Evolutionary conservation across 1,140 invertebrate genomes (phyloP).

Genomic region (Holotrichia oblita): DNA sequence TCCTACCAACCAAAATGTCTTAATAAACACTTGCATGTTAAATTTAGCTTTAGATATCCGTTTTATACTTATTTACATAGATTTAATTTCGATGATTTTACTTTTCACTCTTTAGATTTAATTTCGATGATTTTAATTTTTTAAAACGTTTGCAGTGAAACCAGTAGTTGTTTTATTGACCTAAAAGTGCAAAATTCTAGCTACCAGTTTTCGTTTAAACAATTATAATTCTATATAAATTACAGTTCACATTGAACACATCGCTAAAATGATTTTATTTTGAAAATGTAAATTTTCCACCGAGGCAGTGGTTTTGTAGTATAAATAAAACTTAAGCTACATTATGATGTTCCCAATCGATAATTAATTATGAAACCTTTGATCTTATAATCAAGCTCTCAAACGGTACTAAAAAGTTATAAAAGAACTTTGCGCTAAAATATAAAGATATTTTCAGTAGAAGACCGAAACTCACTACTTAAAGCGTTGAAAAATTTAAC

Average conservation of each 20-base stretch:
- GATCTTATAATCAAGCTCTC: neutral
- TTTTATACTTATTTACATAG: too few species aligned
- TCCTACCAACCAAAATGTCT: too few species aligned
- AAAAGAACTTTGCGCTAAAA: too few species aligned
- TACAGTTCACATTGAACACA: neutral
- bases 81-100: too few species aligned
- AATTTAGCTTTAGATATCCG: too few species aligned
- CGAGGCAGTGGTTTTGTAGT: neutral
- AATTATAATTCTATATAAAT: neutral
- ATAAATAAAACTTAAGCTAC: neutral
- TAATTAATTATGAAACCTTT: neutral
- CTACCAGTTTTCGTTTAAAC: too few species aligned
- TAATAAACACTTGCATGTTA: too few species aligned
- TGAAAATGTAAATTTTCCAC: neutral
- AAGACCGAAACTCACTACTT: neutral
- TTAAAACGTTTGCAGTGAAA: too few species aligned
- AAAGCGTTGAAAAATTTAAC: constrained; percentile 9
- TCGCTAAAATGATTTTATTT: neutral
- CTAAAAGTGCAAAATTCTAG: too few species aligned
- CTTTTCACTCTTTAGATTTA: too few species aligned
- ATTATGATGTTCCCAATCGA: neutral
- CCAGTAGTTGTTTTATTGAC: too few species aligned
- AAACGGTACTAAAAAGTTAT: neutral
- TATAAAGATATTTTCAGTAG: neutral
- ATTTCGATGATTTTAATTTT: too few species aligned